Base-by-base conservation (phyloP, 92 coral and sea anemone species). In the Meandrina meandrites region DNA sequence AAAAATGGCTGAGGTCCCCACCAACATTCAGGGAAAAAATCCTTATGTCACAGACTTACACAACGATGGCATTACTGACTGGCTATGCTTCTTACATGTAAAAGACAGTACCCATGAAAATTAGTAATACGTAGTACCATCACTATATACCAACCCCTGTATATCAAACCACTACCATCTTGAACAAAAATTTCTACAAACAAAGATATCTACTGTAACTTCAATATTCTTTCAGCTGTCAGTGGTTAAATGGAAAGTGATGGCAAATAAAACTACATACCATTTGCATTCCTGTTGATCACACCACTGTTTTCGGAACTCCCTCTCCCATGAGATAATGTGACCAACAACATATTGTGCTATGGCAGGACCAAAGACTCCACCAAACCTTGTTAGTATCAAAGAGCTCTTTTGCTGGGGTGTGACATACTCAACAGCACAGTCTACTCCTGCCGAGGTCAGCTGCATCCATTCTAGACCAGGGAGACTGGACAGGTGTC, bases 391-490 rank as follows among this genome's bases (percentile, higher is more conserved):
- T 34, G 99, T 92, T n/a, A 97, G 60, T 32, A 80, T 69, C 72
- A 88, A 93, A 10, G 93, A 77, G 37, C 93, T 91, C 40, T 82
- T 84, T 31, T 87, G 89, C 13, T 87, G 89, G 42, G 78, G 91
- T 8, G 86, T 87, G 32, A 94, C 51, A 74, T 73, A 34, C 64
- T 92, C 69, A 60, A 84, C 80, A 32, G 91, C 78, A 14, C 21
- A 70, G 75, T 97, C 95, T 31, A 93, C 87, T 35, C 99, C 99
- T 13, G 98, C 99, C 86, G 74, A 92, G 19, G 99, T 95, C 51
- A 92, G 67, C 90, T 97, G 99, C n/a, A 97, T 68, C 99, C 99
- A 97, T 77, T 95, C 93, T 56, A 97, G 90, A 58, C 92, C 83
- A 36, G 94, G 92, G 12, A 97, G 92, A 17, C 92, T 79, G 53